Conservation (phyloP, 2,797 vertebrate species). For the Enteromius mattozi region DNA sequence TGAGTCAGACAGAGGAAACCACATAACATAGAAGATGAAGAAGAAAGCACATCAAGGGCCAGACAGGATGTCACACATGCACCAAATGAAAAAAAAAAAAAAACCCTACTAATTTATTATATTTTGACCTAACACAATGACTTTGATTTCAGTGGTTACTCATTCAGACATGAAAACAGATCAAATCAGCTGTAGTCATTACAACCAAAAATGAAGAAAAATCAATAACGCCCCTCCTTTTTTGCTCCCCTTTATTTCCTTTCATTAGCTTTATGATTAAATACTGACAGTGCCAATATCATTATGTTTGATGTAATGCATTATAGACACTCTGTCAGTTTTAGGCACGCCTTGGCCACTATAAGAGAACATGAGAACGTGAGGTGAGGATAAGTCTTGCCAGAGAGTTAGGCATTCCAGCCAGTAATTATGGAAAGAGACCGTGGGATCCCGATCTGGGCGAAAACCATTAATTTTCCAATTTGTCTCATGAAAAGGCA, state of each 20-base stretch:
- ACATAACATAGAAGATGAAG: conserved; percentile 16
- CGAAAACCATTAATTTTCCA: conserved; percentile 58
- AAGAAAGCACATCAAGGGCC: not conserved
- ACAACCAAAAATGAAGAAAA: conserved; percentile 49
- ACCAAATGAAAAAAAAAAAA: not conserved
- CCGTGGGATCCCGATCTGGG: conserved; percentile 47
- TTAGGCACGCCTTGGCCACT: conserved; percentile 39
- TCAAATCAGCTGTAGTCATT: conserved; percentile 58
- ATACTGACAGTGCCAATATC: conserved; percentile 55
- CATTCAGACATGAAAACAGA: conserved; percentile 56
- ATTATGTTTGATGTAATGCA: conserved; percentile 61
- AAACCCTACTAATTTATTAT: not conserved
- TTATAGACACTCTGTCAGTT: conserved; percentile 53
- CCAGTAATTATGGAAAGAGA: conserved; percentile 54
- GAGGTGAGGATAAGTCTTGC: conserved; percentile 49
- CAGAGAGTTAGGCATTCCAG: conserved; percentile 35
- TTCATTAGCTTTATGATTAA: conserved; percentile 57
- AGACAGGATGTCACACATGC: not conserved
- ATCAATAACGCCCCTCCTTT: conserved; percentile 48
- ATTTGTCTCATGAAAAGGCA: conserved; percentile 52
- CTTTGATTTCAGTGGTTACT: conserved; percentile 52
- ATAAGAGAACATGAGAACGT: conserved; percentile 44
- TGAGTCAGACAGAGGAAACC: not conserved
- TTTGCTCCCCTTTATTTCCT: conserved; percentile 57
- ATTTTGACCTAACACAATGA: conserved; percentile 10